A percentile compares a stretch with the other conserved stretches of the same genome.
phyloP scores from a whole-genome alignment of 2,888 invertebrate genomes.

The Yponomeuta sedellus region DNA sequence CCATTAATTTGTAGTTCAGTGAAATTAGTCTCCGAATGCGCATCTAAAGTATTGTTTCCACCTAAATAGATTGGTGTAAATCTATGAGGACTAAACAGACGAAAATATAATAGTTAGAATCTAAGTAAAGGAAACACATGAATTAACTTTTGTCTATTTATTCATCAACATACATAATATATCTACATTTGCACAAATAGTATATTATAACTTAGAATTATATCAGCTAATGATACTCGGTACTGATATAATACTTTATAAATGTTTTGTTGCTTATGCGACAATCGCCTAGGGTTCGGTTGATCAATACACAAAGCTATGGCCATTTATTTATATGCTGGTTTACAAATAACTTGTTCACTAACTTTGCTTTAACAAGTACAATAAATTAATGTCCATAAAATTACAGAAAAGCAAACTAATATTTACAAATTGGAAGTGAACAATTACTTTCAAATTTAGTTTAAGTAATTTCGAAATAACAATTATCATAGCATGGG shows the following conservation, averaged over 20 bases:
- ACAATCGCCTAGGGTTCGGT: slow-evolving; percentile 19
- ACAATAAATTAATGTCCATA: slow-evolving; percentile 53
- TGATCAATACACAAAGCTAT: slow-evolving; percentile 34
- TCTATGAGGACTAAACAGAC: no score
- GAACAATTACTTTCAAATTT: background rate
- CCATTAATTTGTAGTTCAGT: no score
- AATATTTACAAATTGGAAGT: slow-evolving; percentile 62
- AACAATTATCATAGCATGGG: slow-evolving; percentile 7
- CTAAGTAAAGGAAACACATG: slow-evolving; percentile 35
- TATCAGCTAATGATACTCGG: slow-evolving; percentile 53
- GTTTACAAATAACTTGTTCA: slow-evolving; percentile 40
- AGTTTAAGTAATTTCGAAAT: slow-evolving; percentile 8
- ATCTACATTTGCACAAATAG: slow-evolving; percentile 50
- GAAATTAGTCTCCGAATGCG: no score
- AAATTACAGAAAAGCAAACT: slow-evolving; percentile 54
- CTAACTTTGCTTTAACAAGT: slow-evolving; percentile 48
- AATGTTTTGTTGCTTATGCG: slow-evolving; percentile 41
- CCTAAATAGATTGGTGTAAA: no score
- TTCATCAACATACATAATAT: slow-evolving; percentile 73
- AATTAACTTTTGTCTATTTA: slow-evolving; percentile 68
- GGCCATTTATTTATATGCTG: slow-evolving; percentile 39
- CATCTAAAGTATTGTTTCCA: no score
- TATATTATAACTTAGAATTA: slow-evolving; percentile 62
- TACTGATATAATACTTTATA: slow-evolving; percentile 62
- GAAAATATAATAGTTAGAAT: background rate